Conservation (phyloP, 2,888 invertebrate genomes). For the Geotrupes spiniger region DNA sequence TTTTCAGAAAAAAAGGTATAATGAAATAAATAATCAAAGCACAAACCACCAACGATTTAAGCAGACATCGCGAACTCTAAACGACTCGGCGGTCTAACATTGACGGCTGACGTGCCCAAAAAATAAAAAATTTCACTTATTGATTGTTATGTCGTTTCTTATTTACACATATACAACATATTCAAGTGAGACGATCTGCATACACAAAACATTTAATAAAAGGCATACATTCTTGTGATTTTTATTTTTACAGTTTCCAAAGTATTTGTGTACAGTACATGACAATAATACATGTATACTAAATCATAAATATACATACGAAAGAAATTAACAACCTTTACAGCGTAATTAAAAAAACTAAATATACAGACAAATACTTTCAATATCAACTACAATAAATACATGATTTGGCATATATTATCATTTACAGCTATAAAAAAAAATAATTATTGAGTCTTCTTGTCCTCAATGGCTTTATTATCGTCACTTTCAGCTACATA, state of each 20-base stretch:
- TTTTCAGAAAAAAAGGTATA: slow-evolving; percentile 81
- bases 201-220: too few relatives aligned
- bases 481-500: slow-evolving; percentile 73
- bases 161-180: too few relatives aligned
- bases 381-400: slow-evolving; percentile 14
- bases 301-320: not conserved
- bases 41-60: slow-evolving; percentile 83
- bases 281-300: not conserved
- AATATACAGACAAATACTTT: not conserved
- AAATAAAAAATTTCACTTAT: slow-evolving; percentile 13
- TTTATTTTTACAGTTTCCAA: not conserved
- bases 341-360: not conserved
- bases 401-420: slow-evolving; percentile 8
- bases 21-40: slow-evolving; percentile 92
- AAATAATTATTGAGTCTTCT: slow-evolving; percentile 8
- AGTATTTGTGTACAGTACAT: not conserved
- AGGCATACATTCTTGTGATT: not conserved
- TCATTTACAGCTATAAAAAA: too few relatives aligned
- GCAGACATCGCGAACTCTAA: slow-evolving; percentile 76
- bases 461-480: slow-evolving; percentile 29
- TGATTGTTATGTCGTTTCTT: too few relatives aligned
- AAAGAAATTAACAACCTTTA: not conserved
- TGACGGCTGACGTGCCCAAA: slow-evolving; percentile 7
- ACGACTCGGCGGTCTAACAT: slow-evolving; percentile 57
- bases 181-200: too few relatives aligned